A percentile compares a stretch with the other conserved stretches of the same genome.
Evolutionary conservation across 2,888 invertebrate species (phyloP).

Genomic region (Drosophila birchii): DNA sequence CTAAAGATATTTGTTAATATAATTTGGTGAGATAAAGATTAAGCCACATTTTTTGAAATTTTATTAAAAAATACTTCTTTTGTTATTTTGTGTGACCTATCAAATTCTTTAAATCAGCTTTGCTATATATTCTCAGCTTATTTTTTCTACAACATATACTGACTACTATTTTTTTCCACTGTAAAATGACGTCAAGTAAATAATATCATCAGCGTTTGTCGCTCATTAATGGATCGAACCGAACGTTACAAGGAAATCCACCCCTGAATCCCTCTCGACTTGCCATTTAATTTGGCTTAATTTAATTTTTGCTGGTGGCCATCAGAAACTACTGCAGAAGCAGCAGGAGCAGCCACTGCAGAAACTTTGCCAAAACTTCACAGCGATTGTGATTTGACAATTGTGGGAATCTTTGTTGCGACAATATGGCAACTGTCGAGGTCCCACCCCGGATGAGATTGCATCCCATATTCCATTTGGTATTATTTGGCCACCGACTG

Average conservation of each 20-base stretch:
- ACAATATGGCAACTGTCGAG: conserved; percentile 74
- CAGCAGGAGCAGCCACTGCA: neutral
- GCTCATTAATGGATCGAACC: conserved; percentile 67
- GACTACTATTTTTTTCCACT: neutral
- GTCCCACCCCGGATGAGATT: conserved; percentile 5
- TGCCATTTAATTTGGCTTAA: conserved; percentile 76
- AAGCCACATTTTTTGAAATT: neutral
- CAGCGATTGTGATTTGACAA: conserved; percentile 69
- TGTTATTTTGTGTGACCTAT: no score
- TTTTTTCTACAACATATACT: no score
- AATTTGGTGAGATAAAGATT: neutral
- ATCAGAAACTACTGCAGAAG: conserved; percentile 32
- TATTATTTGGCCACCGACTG: conserved; percentile 18
- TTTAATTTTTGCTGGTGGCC: conserved; percentile 76
- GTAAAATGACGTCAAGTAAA: conserved; percentile 58
- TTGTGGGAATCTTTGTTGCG: conserved; percentile 72
- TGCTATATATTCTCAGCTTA: no score
- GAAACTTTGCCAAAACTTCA: conserved; percentile 12
- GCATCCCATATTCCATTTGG: conserved; percentile 11
- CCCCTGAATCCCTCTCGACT: conserved; percentile 26
- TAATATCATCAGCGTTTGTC: conserved; percentile 77
- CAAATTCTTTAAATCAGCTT: no score
- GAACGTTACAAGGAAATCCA: conserved; percentile 13
- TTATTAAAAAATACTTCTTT: neutral
- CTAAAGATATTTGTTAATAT: neutral